A percentile compares a stretch with the other conserved stretches of the same genome.
Evolutionary conservation across 2,888 invertebrate genomes (phyloP).

Genomic region (Cheilosia vulpina): DNA sequence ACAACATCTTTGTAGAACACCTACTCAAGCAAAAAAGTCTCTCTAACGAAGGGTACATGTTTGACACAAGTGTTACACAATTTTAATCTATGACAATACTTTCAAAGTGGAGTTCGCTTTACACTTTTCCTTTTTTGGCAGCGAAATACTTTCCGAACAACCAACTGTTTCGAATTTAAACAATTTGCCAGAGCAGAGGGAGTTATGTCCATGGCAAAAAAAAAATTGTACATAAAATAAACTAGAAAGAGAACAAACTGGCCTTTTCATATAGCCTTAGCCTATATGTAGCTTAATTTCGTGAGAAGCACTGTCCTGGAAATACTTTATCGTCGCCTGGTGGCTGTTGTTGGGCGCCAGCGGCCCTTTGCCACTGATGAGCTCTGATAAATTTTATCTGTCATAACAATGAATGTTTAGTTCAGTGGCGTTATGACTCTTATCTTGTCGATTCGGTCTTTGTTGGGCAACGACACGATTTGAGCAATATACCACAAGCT

Average conservation of each 20-base stretch:
- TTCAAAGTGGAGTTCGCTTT: slow-evolving; percentile 16
- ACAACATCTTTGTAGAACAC: slow-evolving; percentile 51
- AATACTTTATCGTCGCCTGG: slow-evolving; percentile 31
- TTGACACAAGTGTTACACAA: slow-evolving; percentile 45
- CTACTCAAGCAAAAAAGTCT: slow-evolving; percentile 17
- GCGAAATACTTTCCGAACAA: not conserved
- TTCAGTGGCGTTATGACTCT: slow-evolving; percentile 51
- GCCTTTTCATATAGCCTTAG: slow-evolving; percentile 1
- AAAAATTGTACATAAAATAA: not conserved
- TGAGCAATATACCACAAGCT: slow-evolving; percentile 12
- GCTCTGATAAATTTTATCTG: slow-evolving; percentile 57
- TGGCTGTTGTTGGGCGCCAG: not conserved
- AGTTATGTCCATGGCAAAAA: slow-evolving; percentile 8
- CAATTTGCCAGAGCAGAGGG: not conserved
- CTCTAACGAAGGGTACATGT: slow-evolving; percentile 4
- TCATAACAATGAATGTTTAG: slow-evolving; percentile 61
- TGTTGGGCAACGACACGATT: not conserved
- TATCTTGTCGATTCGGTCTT: slow-evolving; percentile 41
- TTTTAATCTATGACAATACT: slow-evolving; percentile 47
- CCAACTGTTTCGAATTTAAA: slow-evolving; percentile 20
- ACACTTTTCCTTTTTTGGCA: slow-evolving; percentile 22
- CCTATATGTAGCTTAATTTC: slow-evolving; percentile 41
- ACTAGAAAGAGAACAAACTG: not conserved
- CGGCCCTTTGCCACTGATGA: slow-evolving; percentile 28
- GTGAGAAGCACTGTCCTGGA: slow-evolving; percentile 51